A percentile compares a stretch with the other conserved stretches of the same genome.
Evolutionary conservation across 2,888 invertebrate species (phyloP).

Genomic region (Thera britannica): DNA sequence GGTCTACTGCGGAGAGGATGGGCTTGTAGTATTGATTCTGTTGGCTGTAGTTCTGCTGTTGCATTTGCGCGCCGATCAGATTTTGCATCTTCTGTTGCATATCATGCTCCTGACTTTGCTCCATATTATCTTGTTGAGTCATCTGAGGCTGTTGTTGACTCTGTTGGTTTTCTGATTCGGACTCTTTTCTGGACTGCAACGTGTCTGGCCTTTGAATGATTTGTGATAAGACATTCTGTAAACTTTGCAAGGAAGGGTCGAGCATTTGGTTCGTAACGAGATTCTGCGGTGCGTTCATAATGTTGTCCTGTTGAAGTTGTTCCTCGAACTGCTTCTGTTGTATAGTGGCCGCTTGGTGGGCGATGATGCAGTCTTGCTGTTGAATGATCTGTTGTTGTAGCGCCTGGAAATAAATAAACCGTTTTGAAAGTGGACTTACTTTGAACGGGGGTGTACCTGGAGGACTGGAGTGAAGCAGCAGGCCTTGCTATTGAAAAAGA

Average conservation of each 20-base stretch:
- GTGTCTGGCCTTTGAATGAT: slow-evolving; percentile 78
- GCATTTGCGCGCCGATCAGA: slow-evolving; percentile 63
- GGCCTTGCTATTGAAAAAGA: background rate
- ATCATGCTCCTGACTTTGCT: slow-evolving; percentile 40
- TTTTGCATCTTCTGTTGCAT: slow-evolving; percentile 66
- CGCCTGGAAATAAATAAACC: slow-evolving; percentile 44
- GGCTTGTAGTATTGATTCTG: slow-evolving; percentile 69
- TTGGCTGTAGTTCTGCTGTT: slow-evolving; percentile 65
- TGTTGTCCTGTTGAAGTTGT: slow-evolving; percentile 70
- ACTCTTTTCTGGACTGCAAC: slow-evolving; percentile 72
- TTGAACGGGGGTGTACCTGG: background rate
- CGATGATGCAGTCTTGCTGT: slow-evolving; percentile 76
- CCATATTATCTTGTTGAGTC: slow-evolving; percentile 43
- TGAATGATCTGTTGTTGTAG: slow-evolving; percentile 83
- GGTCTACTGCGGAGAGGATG: slow-evolving; percentile 65
- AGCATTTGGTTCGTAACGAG: slow-evolving; percentile 72
- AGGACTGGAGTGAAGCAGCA: slow-evolving; percentile 2
- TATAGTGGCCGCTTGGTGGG: slow-evolving; percentile 78
- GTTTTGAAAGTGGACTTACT: slow-evolving; percentile 13
- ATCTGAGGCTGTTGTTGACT: slow-evolving; percentile 56
- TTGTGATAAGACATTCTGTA: slow-evolving; percentile 76
- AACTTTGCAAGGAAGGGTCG: slow-evolving; percentile 81
- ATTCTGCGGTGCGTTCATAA: slow-evolving; percentile 68
- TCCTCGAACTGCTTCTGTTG: slow-evolving; percentile 79
- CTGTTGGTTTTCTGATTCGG: slow-evolving; percentile 69